phyloP scores from a whole-genome alignment of 2,113 vertebrate species.

The Cricetomys ansorgei region DNA sequence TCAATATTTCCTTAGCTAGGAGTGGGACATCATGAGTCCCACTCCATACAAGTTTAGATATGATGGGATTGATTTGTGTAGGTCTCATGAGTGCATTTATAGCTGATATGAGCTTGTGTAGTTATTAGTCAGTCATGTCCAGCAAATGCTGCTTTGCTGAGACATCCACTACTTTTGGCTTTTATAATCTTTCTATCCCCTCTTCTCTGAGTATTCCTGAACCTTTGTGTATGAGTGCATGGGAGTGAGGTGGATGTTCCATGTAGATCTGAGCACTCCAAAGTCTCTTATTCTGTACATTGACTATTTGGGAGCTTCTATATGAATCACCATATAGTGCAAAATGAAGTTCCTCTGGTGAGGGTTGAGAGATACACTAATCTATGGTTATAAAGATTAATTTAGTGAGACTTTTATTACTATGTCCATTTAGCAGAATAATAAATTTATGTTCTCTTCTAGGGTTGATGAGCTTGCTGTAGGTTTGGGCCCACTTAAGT shows the following conservation, averaged over 20 bases:
- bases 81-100: neutral
- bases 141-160: neutral
- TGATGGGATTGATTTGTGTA: neutral
- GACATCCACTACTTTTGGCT: no score
- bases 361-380: neutral
- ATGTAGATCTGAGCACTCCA: neutral
- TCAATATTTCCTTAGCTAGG: neutral
- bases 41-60: no score
- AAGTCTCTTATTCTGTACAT: neutral
- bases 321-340: neutral
- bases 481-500: neutral
- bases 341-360: neutral
- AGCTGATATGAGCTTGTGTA: neutral
- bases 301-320: neutral
- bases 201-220: neutral
- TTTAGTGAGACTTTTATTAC: no score
- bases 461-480: no score
- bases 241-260: neutral
- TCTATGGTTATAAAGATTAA: neutral
- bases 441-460: neutral
- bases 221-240: neutral
- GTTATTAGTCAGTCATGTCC: neutral
- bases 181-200: neutral
- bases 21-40: neutral
- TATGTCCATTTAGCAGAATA: neutral